phyloP scores from a whole-genome alignment of 2,113 vertebrate genomes.

The Syrmaticus mikado region DNA sequence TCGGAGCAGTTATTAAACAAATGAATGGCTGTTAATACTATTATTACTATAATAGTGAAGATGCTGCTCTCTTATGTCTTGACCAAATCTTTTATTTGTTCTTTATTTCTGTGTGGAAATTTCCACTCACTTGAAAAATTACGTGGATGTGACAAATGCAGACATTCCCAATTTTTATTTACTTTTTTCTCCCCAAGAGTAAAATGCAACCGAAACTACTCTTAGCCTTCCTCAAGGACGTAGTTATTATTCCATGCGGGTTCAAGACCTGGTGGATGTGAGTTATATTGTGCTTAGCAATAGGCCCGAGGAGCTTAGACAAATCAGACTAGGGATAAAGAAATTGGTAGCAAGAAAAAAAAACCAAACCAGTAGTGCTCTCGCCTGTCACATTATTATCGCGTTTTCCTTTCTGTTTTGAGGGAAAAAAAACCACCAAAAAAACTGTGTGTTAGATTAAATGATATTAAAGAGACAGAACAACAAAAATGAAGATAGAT shows the following conservation, averaged over 20 bases:
- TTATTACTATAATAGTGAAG: too few relatives aligned
- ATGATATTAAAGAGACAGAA: neutral
- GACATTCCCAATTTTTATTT: neutral
- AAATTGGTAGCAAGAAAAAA: neutral
- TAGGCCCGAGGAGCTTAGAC: constrained; percentile 15
- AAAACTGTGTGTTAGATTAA: neutral
- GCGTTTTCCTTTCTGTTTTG: neutral
- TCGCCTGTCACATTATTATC: neutral
- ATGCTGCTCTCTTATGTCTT: too few relatives aligned
- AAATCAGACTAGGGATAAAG: constrained; percentile 9
- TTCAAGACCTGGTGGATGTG: neutral
- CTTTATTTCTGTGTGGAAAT: too few relatives aligned
- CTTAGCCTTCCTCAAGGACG: neutral
- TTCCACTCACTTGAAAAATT: fast-evolving
- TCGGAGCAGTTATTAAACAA: too few relatives aligned
- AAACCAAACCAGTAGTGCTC: neutral
- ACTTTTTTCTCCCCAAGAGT: neutral
- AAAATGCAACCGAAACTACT: fast-evolving
- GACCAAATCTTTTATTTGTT: too few relatives aligned
- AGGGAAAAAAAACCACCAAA: neutral
- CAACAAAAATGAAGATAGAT: neutral
- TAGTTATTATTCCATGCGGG: neutral
- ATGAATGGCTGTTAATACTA: too few relatives aligned
- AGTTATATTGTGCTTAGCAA: neutral
- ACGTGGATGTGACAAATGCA: neutral